These are phyloP conservation scores for Melipona bicolor DNA, from an alignment of 2,888 invertebrate species.

Conservation along the genomic window DNA sequence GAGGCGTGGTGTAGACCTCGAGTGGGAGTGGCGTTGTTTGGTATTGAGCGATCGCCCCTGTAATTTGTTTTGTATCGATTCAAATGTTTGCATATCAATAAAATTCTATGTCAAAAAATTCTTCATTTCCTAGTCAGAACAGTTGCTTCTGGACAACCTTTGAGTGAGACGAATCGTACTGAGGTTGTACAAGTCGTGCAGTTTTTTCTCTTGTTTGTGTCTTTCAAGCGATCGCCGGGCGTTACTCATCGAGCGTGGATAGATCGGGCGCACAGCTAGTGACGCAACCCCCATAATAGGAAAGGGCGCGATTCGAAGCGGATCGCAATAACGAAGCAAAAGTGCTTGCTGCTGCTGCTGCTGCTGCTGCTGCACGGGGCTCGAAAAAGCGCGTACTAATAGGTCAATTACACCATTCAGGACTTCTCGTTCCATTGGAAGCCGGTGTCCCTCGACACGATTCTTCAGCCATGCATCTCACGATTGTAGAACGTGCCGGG, in stretches of 20 bases:
- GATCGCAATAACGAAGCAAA: conserved; percentile 52
- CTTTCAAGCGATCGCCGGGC: not conserved
- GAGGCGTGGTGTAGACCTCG: too few relatives aligned
- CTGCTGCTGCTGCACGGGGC: conserved; percentile 13
- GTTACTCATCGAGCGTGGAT: conserved; percentile 31
- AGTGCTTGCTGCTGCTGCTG: not conserved
- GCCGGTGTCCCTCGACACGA: conserved; percentile 38
- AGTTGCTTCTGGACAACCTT: too few relatives aligned
- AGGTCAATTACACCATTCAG: conserved; percentile 54
- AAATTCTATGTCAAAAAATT: too few relatives aligned
- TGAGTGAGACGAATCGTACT: too few relatives aligned
- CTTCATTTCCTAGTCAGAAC: too few relatives aligned
- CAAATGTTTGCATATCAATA: too few relatives aligned
- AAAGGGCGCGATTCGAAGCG: conserved; percentile 18
- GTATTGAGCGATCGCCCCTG: too few relatives aligned
- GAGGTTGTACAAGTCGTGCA: too few relatives aligned
- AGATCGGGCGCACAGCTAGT: not conserved
- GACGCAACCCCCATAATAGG: conserved; percentile 9
- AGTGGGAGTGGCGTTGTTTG: too few relatives aligned
- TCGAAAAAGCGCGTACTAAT: conserved; percentile 48
- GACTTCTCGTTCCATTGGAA: conserved; percentile 35
- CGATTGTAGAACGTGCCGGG: conserved; percentile 56
- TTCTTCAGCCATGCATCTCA: conserved; percentile 49
- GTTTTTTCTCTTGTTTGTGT: not conserved
- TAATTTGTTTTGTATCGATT: too few relatives aligned